Percentiles rank a stretch among this genome's conserved stretches.
Conservation (phyloP, 2,888 invertebrate species). For the Agonopterix subpropinquella region DNA sequence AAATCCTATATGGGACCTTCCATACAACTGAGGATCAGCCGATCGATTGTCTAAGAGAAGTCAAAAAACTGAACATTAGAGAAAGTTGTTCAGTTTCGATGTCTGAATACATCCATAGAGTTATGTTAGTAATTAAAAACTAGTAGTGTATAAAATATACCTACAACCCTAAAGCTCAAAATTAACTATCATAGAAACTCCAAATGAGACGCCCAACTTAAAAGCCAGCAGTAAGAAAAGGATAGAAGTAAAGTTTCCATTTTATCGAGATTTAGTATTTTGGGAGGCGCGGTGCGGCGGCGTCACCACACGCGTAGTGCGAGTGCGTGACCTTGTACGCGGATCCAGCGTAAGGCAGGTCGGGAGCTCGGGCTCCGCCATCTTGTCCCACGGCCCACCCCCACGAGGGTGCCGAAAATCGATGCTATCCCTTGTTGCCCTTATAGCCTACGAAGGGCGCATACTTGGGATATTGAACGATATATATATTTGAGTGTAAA, state of each 20-base stretch:
- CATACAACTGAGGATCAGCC: no score
- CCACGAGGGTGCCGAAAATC: constrained; percentile 68
- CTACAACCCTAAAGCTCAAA: not conserved
- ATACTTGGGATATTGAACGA: constrained; percentile 29
- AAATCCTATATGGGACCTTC: no score
- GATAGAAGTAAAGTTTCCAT: constrained; percentile 33
- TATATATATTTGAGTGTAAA: not conserved
- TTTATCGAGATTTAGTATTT: constrained; percentile 59
- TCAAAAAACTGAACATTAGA: no score
- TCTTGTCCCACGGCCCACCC: constrained; percentile 57
- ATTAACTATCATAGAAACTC: not conserved
- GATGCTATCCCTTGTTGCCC: constrained; percentile 62
- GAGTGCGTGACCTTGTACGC: constrained; percentile 56
- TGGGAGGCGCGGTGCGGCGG: constrained; percentile 36
- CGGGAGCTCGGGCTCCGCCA: constrained; percentile 48
- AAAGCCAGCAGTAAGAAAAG: constrained; percentile 26
- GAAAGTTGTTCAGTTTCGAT: no score
- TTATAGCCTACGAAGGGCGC: constrained; percentile 51
- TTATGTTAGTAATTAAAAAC: no score
- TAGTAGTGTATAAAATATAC: not conserved
- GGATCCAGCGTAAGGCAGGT: constrained; percentile 67
- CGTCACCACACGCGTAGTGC: constrained; percentile 48
- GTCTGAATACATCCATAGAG: no score
- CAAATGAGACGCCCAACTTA: no score
- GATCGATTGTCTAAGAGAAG: no score